Evolutionary conservation across 2,888 invertebrate genomes (phyloP).

Genomic region (Odontocolon sp.): DNA sequence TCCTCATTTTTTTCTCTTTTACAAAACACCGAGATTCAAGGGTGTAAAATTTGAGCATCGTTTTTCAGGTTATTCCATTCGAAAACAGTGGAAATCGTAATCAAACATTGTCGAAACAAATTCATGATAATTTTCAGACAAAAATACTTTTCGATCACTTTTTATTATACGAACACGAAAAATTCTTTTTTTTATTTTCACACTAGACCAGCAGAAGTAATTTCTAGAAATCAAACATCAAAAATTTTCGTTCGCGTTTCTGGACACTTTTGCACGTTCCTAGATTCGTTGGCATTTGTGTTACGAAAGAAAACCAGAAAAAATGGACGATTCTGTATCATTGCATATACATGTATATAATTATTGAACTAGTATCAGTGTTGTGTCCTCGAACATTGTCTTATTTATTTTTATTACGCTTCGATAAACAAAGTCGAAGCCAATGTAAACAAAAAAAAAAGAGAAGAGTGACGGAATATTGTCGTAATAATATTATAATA

Average conservation of each 20-base stretch:
- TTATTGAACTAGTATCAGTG: neutral
- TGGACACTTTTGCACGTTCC: slow-evolving; percentile 16
- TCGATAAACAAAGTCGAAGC: neutral
- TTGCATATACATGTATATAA: neutral
- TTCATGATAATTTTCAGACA: slow-evolving; percentile 17
- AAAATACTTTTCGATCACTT: slow-evolving; percentile 1
- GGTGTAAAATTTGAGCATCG: slow-evolving; percentile 7
- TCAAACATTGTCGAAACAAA: slow-evolving; percentile 6
- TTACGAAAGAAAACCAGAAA: neutral
- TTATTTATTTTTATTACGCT: neutral
- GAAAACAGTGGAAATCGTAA: neutral
- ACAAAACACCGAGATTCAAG: neutral
- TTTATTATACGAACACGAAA: neutral
- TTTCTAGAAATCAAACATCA: slow-evolving; percentile 6
- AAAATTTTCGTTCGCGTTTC: neutral
- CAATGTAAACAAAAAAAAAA: neutral
- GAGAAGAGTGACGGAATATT: neutral
- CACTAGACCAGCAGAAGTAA: neutral
- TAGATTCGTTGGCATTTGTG: slow-evolving; percentile 2
- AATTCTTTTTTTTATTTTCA: neutral
- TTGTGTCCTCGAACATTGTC: neutral
- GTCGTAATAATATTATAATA: neutral
- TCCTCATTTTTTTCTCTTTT: slow-evolving; percentile 23
- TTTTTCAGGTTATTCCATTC: slow-evolving; percentile 32
- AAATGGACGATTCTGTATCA: neutral